Base-by-base conservation (phyloP, 2,113 vertebrate genomes). In the Archilochus colubris region DNA sequence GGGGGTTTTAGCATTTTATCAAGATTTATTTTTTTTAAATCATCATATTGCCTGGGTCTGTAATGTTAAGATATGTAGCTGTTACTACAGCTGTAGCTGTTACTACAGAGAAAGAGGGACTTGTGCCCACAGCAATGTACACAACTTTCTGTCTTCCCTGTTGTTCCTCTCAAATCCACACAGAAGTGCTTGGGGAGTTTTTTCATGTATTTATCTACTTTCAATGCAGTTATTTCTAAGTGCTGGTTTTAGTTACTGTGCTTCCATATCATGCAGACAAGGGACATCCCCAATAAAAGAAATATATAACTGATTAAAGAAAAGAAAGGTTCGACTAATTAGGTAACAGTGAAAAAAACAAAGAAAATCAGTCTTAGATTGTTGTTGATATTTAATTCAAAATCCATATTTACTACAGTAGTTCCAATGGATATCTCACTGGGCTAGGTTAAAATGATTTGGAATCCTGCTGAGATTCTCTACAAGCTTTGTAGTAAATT, bases 381-480 rank as follows among this genome's bases (percentile, higher is more conserved):
- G 96, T 91, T 95, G 75, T 96, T 97, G 95, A 95, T 95, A 86
- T 97, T 87, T 96, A 96, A 96, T 96, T 96, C 91, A 95, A 93
- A 97, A 97, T 97, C 96, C 59, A 77, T 97, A 93, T 91, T 97
- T 97, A 74, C 82, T 86, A 16, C 63, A 61, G 61, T 87, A 88
- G 66, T 88, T 96, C 81, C 93, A 94, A 70, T 83, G 85, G 75
- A 44, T 80, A 27, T 91, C 95, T 94, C 93, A 95, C 95, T 97
- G 96, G 76, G 89, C 59, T 86, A 82, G 87, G 94, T 97, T 97
- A 96, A 96, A 96, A 95, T 89, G 77, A 92, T 93, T 93, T 92
- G 93, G 68, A 73, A 78, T 89, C 95, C 93, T 91, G 82, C 94
- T 94, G 93, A 93, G 94, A 77, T 86, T 72, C 82, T 92, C 80